phyloP scores from a whole-genome alignment of 2,888 invertebrate species.

The Argyresthia albistria region DNA sequence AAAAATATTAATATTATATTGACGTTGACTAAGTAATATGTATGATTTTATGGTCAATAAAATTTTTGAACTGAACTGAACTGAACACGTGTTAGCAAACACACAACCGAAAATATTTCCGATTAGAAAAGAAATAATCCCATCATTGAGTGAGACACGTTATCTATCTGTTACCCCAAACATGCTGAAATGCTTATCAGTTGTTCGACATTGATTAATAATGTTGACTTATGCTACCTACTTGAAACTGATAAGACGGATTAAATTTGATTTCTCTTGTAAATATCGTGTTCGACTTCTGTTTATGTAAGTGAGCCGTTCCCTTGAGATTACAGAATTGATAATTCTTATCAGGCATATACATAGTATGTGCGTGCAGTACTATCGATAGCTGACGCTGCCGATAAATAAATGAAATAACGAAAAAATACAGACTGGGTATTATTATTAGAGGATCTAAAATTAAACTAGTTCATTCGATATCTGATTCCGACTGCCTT shows the following conservation, averaged over 20 bases:
- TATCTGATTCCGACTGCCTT: too few species aligned
- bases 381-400: too few species aligned
- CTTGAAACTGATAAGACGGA: background rate
- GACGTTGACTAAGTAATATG: too few species aligned
- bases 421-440: too few species aligned
- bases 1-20: too few species aligned
- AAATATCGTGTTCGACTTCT: background rate
- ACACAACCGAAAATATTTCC: slow-evolving; percentile 17
- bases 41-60: too few species aligned
- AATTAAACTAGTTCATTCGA: too few species aligned
- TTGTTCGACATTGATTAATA: background rate
- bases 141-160: slow-evolving; percentile 36
- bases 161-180: slow-evolving; percentile 6
- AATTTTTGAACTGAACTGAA: too few species aligned
- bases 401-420: too few species aligned
- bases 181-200: slow-evolving; percentile 1
- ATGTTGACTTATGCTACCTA: background rate
- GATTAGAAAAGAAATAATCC: slow-evolving; percentile 49
- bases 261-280: slow-evolving; percentile 2
- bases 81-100: slow-evolving; percentile 51
- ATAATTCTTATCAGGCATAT: background rate
- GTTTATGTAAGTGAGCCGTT: background rate
- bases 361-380: background rate
- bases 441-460: too few species aligned
- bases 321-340: background rate